Evolutionary conservation across 2,888 invertebrate species (phyloP), one percentile per base, ranked within the genome.

Genomic region (Volucella zonaria): DNA sequence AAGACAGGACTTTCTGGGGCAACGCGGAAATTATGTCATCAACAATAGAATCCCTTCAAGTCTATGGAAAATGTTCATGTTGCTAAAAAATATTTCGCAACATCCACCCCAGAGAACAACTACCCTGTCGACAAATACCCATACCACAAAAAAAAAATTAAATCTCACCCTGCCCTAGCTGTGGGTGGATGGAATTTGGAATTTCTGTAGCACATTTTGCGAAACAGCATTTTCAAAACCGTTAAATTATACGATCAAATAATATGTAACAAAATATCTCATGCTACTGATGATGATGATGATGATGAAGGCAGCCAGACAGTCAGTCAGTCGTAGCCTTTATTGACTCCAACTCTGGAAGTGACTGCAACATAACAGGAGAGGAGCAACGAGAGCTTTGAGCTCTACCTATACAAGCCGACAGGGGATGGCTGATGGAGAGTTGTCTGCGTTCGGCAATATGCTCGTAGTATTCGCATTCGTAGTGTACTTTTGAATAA

Each of bases 181-280:
- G 58, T 31, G 45, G 45, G 45, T 52, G 15, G 38, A 49, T 38
- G 31, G 18, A 38, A 73, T 59, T 73, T 43, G 52, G 59, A 75
- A 83, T 70, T 66, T 80, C 75, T 76, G 80, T 76, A 75, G 68
- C 54, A 76, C 76, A 80, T 71, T 80, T 70, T 73, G 71, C 62
- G 47, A 64, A 68, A 76, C 58, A 67, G 80, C 61, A 80, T 76
- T 85, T 31, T 85, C 76, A 64, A 76, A 81, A 76, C 76, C 66
- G 80, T 76, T 83, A 76, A 85, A 85, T 85, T 85, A 85, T 85
- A 76, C 73, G 81, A 81, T 85, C 85, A 76, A 81, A 85, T 81
- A 85, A 85, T 85, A 81, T 85, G 85, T 77, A 67, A 73, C 85
- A 85, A 85, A 85, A 77, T 85, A 77, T 85, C 71, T 81, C 76